Base-by-base conservation (phyloP, 2,888 invertebrate species). In the Pyrocoelia pectoralis region DNA sequence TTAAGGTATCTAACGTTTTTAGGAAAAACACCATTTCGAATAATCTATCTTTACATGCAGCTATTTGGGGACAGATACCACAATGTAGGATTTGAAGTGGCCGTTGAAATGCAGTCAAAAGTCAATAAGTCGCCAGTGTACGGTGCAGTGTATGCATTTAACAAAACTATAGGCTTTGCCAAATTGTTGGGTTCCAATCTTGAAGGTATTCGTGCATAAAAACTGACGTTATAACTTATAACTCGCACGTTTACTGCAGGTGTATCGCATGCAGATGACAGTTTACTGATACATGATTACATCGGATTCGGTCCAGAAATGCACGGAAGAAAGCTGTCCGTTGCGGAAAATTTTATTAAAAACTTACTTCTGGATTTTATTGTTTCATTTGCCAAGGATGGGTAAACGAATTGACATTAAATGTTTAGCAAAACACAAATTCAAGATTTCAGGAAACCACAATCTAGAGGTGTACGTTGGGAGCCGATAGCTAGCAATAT, bases 21-120 rank as follows among this genome's bases (percentile, higher is more conserved):
- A 17, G 10, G 13, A n/a, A n/a, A n/a, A n/a, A n/a, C n/a, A n/a
- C n/a, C n/a, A n/a, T n/a, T n/a, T n/a, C n/a, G n/a, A n/a, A 24
- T 24, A 24, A 24, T 5, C 24, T 24, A 24, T 24, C 24, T 24
- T 6, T 24, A 6, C 6, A n/a, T 24, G 68, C 77, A 88, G 82
- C 84, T 90, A 69, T 83, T 88, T 2, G 83, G 87, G 0, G 90
- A 91, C 75, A 80, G 89, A 86, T 74, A 82, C 84, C 50, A 89
- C 85, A 74, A 72, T 2, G 49, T 70, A 5, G 73, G 70, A 52
- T 58, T 68, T 4, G 73, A 75, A 52, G 68, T 70, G 51, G 68
- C 76, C 1, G 43, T 73, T 9, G 69, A 72, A 61, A 15, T 72
- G 15, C 77, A 78, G 48, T 65, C 74, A 6, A 53, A 68, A 29